A percentile compares a stretch with the other conserved stretches of the same genome.
These are phyloP conservation scores for Luehdorfia chinensis DNA, from an alignment of 1,140 invertebrate genomes.

Conservation along the genomic window DNA sequence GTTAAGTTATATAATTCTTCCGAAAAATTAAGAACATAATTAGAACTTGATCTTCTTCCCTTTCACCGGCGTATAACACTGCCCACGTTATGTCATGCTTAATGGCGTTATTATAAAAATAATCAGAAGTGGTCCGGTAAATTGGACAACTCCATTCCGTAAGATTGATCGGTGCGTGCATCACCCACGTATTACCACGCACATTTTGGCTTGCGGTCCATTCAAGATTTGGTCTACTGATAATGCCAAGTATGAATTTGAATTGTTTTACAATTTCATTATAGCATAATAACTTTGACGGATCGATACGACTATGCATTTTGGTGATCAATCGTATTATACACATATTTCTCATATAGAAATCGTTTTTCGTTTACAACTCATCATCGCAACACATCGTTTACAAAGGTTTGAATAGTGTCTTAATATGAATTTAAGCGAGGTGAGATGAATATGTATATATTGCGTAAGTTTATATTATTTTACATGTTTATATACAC, in stretches of 20 bases:
- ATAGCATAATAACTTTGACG: slow-evolving; percentile 15
- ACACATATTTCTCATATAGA: no score
- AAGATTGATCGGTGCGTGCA: slow-evolving; percentile 45
- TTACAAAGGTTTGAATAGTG: no score
- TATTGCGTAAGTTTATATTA: no score
- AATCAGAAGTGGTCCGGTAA: slow-evolving; percentile 25
- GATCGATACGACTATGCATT: slow-evolving; percentile 4
- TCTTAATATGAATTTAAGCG: no score
- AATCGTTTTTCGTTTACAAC: no score
- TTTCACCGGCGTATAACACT: slow-evolving; percentile 21
- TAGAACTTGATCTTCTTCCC: slow-evolving; percentile 1
- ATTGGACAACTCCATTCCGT: slow-evolving; percentile 46
- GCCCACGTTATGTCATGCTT: slow-evolving; percentile 25
- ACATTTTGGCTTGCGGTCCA: slow-evolving; percentile 24
- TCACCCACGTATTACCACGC: slow-evolving; percentile 50
- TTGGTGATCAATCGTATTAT: slow-evolving; percentile 2
- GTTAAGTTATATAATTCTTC: no score
- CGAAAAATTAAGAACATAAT: no score
- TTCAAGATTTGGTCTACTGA: slow-evolving; percentile 9
- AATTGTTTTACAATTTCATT: slow-evolving; percentile 16
- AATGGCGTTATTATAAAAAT: slow-evolving; percentile 28
- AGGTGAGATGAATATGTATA: no score
- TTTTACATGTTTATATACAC: no score
- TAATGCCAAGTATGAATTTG: slow-evolving; percentile 11
- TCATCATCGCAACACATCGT: no score